A percentile compares a stretch with the other conserved stretches of the same genome.
These are phyloP conservation scores for Hymenopus coronatus DNA, from an alignment of 2,888 invertebrate genomes.

Conservation along the genomic window DNA sequence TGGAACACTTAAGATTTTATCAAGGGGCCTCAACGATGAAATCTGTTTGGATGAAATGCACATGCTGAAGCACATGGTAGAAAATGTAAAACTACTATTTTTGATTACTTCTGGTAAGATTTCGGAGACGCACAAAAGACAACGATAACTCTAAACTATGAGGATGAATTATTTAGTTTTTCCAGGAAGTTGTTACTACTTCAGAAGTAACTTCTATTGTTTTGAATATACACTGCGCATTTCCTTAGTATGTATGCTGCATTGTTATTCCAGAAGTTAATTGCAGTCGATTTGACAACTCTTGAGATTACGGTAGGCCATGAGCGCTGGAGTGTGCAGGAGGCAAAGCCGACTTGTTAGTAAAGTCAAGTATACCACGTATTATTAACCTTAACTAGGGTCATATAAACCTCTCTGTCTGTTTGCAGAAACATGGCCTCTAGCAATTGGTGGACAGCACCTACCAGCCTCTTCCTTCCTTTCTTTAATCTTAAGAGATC, in stretches of 20 bases:
- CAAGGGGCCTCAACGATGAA: no score
- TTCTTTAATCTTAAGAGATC: background rate
- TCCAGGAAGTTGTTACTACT: no score
- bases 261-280: background rate
- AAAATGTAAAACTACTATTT: no score
- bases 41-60: no score
- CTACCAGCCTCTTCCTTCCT: background rate
- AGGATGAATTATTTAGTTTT: no score
- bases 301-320: background rate
- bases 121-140: no score
- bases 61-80: no score
- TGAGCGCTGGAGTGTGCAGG: background rate
- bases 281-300: background rate
- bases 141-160: no score
- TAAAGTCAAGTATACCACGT: background rate
- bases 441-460: background rate
- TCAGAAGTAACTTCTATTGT: no score
- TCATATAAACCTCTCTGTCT: background rate
- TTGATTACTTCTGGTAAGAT: no score
- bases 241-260: background rate
- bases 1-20: no score
- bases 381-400: background rate
- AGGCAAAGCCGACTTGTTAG: background rate
- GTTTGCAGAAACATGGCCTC: background rate
- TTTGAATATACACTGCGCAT: no score